Evolutionary conservation across 2,797 vertebrate species (phyloP).

Genomic region (Lacerta viridis): DNA sequence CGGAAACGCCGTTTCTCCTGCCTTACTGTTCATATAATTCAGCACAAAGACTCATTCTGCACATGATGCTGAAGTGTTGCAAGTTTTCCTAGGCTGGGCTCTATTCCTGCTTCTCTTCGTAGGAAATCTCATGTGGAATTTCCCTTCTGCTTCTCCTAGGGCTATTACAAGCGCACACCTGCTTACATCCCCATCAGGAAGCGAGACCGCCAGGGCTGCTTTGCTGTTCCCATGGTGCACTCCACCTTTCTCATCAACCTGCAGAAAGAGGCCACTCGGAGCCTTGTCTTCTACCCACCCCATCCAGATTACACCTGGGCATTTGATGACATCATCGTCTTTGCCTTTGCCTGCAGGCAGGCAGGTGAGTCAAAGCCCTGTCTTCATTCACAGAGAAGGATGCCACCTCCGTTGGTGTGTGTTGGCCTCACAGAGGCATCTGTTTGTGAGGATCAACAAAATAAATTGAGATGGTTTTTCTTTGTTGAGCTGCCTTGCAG

Average conservation of each 20-base stretch:
- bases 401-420: background rate
- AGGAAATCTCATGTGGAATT: background rate
- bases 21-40: too few relatives aligned
- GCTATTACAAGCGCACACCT: slow-evolving; percentile 93
- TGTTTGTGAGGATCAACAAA: background rate
- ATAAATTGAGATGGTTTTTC: background rate
- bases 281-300: slow-evolving; percentile 90
- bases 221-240: slow-evolving; percentile 95
- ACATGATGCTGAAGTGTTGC: background rate
- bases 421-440: background rate
- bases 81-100: background rate
- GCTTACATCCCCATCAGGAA: slow-evolving; percentile 93
- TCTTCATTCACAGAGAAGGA: background rate
- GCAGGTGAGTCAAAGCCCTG: slow-evolving; percentile 80
- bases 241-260: slow-evolving; percentile 94
- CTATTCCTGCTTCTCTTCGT: background rate
- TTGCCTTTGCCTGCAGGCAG: slow-evolving; percentile 91
- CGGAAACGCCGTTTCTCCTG: too few relatives aligned
- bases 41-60: background rate
- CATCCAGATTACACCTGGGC: slow-evolving; percentile 91
- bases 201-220: slow-evolving; percentile 88
- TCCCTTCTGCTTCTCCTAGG: slow-evolving; percentile 75
- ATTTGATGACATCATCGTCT: slow-evolving; percentile 96
- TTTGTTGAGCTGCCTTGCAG: background rate
- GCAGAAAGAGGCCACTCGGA: slow-evolving; percentile 86